Base-by-base conservation (phyloP, 1,140 invertebrate species). In the Maconellicoccus hirsutus region DNA sequence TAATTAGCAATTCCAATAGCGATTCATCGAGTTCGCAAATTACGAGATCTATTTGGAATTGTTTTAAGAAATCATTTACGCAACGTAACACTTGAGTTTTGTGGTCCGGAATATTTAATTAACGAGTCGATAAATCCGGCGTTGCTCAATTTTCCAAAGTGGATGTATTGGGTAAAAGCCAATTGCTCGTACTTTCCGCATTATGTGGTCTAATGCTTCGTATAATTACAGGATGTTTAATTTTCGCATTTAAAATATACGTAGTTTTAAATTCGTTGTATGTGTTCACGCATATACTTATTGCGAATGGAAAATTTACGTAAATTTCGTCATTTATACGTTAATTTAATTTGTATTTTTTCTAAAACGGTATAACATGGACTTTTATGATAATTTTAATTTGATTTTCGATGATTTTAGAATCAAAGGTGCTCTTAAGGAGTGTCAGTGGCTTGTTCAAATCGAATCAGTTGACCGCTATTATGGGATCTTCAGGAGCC, bases 401-500 rank as follows among this genome's bases (percentile, higher is more conserved):
- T n/a, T n/a, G n/a, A n/a, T n/a, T n/a, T n/a, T n/a, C n/a, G n/a
- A 33, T 72, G 70, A 70, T 75, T 29, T 83, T 78, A 91, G 89
- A 81, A 71, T 84, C 84, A 6, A 90, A 90, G 76, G 76, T 87
- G 19, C 88, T 91, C 72, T 78, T 92, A 26, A 82, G 85, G 70
- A 85, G 84, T 42, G 82, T 92, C 7, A 89, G 82, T 72, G 90
- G 89, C 0, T 83, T 86, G 73, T 91, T 91, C 76, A 82, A 81
- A 70, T 87, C 88, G 0, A 90, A 90, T 0, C 83, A 93, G 75
- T 80, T 94, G 52, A 90, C 89, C 0, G 91, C 88, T 2, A 93
- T 94, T 73, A 82, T 94, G 78, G 92, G 92, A 2, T 91, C 91
- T 4, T 94, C 92, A 0, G 93, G 93, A 4, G 89, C 93, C 0